Conservation (phyloP, 2,888 invertebrate genomes). For the Teleiodes luculella region DNA sequence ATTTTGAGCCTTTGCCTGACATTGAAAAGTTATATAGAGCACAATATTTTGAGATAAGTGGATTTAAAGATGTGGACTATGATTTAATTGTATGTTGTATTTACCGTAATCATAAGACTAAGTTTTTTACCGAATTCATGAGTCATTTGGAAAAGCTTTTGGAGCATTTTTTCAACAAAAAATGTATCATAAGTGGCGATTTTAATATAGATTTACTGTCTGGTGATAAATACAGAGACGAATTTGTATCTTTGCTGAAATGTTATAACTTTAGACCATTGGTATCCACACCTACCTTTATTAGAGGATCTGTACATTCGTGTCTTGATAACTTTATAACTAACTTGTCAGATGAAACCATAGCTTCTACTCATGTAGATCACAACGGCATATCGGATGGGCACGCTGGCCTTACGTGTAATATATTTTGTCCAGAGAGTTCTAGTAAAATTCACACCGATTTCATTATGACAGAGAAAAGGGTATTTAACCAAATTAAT, state of each 20-base stretch:
- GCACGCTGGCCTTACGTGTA: too few relatives aligned
- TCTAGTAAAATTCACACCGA: too few relatives aligned
- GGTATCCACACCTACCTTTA: too few relatives aligned
- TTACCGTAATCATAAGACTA: not conserved
- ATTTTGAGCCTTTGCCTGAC: not conserved
- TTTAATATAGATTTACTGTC: not conserved
- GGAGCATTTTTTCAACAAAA: not conserved
- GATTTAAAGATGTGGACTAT: not conserved
- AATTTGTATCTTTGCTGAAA: not conserved
- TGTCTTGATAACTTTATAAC: too few relatives aligned
- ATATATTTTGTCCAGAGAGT: too few relatives aligned
- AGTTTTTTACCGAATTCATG: not conserved
- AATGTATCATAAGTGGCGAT: not conserved
- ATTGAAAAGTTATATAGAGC: not conserved
- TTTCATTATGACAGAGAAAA: too few relatives aligned
- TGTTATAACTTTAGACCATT: too few relatives aligned
- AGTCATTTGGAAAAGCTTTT: not conserved
- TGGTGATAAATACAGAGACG: not conserved
- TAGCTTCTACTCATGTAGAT: too few relatives aligned
- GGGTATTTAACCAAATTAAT: too few relatives aligned
- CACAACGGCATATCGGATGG: too few relatives aligned
- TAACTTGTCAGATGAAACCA: too few relatives aligned
- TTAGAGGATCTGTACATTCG: too few relatives aligned
- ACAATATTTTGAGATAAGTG: not conserved
- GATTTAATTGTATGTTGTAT: not conserved